Conservation (phyloP, 2,888 invertebrate genomes). For the Bombylius discolor region DNA sequence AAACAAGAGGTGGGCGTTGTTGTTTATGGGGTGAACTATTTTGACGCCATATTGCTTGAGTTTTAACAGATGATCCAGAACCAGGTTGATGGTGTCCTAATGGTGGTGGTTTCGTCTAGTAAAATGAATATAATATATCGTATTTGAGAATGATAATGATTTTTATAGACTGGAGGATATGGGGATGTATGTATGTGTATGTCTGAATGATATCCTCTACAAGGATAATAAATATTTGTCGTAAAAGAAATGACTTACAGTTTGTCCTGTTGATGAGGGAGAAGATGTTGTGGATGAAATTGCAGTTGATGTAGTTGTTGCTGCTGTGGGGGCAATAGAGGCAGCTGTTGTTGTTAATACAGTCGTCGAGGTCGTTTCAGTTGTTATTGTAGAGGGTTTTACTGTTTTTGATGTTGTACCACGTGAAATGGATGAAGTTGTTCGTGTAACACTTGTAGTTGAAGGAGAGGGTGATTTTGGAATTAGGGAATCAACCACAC, state of each 20-base stretch:
- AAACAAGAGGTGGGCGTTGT: conserved; percentile 57
- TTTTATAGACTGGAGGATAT: background rate
- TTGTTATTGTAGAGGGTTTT: conserved; percentile 20
- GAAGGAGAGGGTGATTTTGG: conserved; percentile 31
- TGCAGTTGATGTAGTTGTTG: conserved; percentile 25
- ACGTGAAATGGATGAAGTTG: conserved; percentile 18
- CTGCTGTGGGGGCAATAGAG: conserved; percentile 25
- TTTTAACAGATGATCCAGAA: conserved; percentile 27
- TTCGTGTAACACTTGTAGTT: conserved; percentile 24
- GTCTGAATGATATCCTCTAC: too few species aligned
- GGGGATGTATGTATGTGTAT: background rate
- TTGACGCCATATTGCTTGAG: conserved; percentile 36
- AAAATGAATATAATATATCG: background rate
- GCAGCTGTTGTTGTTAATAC: conserved; percentile 22
- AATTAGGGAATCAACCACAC: conserved; percentile 33
- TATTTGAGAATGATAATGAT: background rate
- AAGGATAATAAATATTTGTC: too few species aligned
- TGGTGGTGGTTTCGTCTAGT: conserved; percentile 1
- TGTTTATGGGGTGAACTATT: conserved; percentile 26
- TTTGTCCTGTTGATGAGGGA: conserved; percentile 11
- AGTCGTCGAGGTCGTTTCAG: conserved; percentile 24
- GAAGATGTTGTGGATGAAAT: conserved; percentile 10
- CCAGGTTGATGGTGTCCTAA: conserved; percentile 9
- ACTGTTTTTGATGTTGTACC: conserved; percentile 11
- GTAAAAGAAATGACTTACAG: background rate